These are phyloP conservation scores for Oncorhynchus clarkii DNA, from an alignment of 2,113 vertebrate species.

Conservation along the genomic window DNA sequence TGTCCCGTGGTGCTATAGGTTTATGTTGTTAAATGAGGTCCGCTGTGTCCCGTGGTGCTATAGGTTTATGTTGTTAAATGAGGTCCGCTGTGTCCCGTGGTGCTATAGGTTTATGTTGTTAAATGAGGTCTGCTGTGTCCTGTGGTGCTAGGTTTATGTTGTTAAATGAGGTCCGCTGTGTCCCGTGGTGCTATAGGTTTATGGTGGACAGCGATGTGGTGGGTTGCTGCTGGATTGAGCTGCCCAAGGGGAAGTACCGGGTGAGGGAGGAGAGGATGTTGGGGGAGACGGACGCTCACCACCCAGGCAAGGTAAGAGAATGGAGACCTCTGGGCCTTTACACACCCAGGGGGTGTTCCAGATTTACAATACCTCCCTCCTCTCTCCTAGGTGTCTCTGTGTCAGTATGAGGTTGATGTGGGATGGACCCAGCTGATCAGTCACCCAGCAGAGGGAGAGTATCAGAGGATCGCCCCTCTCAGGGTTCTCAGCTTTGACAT, in stretches of 20 bases:
- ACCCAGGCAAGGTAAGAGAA: slow-evolving; percentile 66
- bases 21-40: too few relatives aligned
- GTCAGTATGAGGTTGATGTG: slow-evolving; percentile 86
- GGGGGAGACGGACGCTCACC: slow-evolving; percentile 18
- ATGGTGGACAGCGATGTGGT: slow-evolving; percentile 38
- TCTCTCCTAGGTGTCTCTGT: slow-evolving; percentile 72
- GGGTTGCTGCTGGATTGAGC: slow-evolving; percentile 91
- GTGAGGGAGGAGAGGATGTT: slow-evolving; percentile 63
- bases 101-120: too few relatives aligned
- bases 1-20: too few relatives aligned
- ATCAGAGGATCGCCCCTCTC: slow-evolving; percentile 86
- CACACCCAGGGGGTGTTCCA: too few relatives aligned
- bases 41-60: too few relatives aligned
- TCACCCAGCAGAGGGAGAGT: slow-evolving; percentile 83
- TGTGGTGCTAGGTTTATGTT: too few relatives aligned
- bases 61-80: too few relatives aligned
- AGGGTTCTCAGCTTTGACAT: slow-evolving; percentile 91
- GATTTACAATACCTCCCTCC: too few relatives aligned
- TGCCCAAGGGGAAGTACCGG: slow-evolving; percentile 78
- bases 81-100: too few relatives aligned
- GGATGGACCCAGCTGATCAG: slow-evolving; percentile 82
- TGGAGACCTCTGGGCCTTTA: not conserved
- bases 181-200: too few relatives aligned
- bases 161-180: too few relatives aligned
- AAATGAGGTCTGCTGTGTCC: too few relatives aligned